Base-by-base conservation (phyloP, 2,888 invertebrate genomes). In the Pseudococcus longispinus region DNA sequence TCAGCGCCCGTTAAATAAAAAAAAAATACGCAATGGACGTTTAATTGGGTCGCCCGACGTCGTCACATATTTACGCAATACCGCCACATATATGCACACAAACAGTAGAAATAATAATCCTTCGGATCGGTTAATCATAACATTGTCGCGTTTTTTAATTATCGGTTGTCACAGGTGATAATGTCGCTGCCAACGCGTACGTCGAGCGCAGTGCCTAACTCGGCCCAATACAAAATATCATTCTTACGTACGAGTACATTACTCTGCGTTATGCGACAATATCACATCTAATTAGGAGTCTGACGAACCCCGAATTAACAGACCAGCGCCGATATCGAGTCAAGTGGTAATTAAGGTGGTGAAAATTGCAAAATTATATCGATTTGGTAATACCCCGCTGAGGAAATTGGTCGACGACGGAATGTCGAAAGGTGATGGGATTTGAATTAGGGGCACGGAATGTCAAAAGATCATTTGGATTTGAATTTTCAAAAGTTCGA, bases 71-170 rank as follows among this genome's bases (percentile, higher is more conserved):
- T 74, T 74, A 74, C 74, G 74, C 74, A 74, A 74, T 32, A 74
- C 32, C 37, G 74, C n/a, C 29, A 18, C 37, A 32, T n/a, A 74
- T 37, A 70, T 23, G 60, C 70, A 70, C 70, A 74, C 74, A 29
- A 37, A 74, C 37, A 18, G 32, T 37, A n/a, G 37, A 37, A n/a
- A 74, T 32, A 74, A 74, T 74, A 32, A 74, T 37, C 74, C 18
- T n/a, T 32, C 32, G 18, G 9, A 74, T 74, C 32, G 74, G 74
- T 74, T 74, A 74, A 74, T 74, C 37, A 74, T 74, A 74, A 74
- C 74, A 74, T 74, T 74, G 74, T 74, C 74, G 74, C 74, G 74
- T 37, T 32, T 37, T 70, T 74, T 74, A 74, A 74, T 74, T 74
- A 74, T 74, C 74, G 74, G 0, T 18, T 74, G 32, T 74, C 29